Evolutionary conservation across 1,140 invertebrate species (phyloP).

Genomic region (Protaetia brevitarsis): DNA sequence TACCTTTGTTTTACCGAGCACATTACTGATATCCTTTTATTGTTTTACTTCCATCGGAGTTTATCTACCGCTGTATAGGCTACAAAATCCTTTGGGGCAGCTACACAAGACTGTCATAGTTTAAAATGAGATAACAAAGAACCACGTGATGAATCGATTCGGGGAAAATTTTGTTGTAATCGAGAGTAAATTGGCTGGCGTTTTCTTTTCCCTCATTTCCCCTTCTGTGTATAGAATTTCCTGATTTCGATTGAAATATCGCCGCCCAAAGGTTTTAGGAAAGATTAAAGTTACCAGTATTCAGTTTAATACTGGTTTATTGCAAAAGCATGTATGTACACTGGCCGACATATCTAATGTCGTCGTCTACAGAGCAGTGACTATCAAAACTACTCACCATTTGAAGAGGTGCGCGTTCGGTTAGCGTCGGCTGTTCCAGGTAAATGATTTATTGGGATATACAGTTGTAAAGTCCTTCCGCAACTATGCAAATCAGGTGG

Average conservation of each 20-base stretch:
- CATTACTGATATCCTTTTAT: neutral
- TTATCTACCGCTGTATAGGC: neutral
- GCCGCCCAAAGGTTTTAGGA: no score
- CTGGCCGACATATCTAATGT: no score
- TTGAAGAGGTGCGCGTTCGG: no score
- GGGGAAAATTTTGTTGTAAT: neutral
- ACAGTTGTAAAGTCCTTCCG: no score
- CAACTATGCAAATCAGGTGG: no score
- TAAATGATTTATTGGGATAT: no score
- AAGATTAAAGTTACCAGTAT: no score
- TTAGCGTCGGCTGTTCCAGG: no score
- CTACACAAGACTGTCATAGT: neutral
- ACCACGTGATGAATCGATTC: constrained; percentile 2
- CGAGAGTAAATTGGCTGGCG: neutral
- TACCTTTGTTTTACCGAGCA: neutral
- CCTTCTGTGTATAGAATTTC: neutral
- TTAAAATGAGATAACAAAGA: constrained; percentile 12
- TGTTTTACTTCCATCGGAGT: neutral
- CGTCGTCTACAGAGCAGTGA: no score
- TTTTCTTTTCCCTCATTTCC: neutral
- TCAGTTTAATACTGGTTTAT: no score
- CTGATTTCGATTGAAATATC: neutral
- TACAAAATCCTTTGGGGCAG: neutral
- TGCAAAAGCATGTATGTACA: no score
- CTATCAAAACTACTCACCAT: no score